These are phyloP conservation scores for Origma solitaria DNA, from an alignment of 2,113 vertebrate genomes.

Conservation along the genomic window DNA sequence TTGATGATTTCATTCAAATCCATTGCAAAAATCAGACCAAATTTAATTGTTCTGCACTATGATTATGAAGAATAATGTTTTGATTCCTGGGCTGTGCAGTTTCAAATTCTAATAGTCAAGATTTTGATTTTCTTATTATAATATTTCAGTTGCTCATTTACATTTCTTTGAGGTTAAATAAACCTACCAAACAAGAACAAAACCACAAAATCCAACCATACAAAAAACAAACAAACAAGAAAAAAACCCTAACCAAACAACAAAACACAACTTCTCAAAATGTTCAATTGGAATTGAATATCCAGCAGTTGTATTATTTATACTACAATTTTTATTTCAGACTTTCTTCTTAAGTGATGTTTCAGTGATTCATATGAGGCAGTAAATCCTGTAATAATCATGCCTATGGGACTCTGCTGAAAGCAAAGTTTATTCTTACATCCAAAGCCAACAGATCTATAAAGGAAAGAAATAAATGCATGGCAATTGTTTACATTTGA, in stretches of 20 bases:
- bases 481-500: background rate
- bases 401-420: background rate
- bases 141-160: background rate
- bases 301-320: background rate
- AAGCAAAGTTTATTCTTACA: background rate
- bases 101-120: background rate
- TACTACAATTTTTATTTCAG: background rate
- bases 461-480: background rate
- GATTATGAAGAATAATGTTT: background rate
- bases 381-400: slow-evolving; percentile 10
- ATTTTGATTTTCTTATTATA: background rate
- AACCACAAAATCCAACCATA: background rate
- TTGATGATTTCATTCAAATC: background rate
- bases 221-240: background rate
- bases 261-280: background rate
- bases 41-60: background rate
- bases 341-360: background rate
- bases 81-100: background rate
- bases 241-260: background rate
- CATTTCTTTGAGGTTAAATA: background rate
- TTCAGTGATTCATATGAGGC: background rate
- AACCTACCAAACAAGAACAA: background rate
- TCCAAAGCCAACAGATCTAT: background rate
- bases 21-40: background rate
- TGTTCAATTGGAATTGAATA: background rate